Base-by-base conservation (phyloP, 2,113 vertebrate genomes). In the Cyprinodon variegatus region DNA sequence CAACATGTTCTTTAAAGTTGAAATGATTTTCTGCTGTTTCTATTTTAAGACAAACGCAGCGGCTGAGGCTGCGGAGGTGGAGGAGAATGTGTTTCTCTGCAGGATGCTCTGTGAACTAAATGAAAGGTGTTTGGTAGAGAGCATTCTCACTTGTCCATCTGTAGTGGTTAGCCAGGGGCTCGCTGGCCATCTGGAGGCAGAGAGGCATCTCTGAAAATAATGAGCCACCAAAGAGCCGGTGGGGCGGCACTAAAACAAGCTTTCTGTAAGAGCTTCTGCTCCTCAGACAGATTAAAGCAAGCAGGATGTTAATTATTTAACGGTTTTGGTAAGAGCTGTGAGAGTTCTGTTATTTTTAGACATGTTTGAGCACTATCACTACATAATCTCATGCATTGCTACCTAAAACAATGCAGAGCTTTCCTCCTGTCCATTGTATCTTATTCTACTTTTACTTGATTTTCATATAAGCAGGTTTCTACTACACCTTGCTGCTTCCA, bases 151-250 rank as follows among this genome's bases (percentile, higher is more conserved):
- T 50, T 20, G 0, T 77, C 85, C 79, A 75, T 87, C 79, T 84
- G 79, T 68, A 22, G n/a, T 22, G 22, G 68, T 73, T 68, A 22
- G 81, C 78, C 43, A 14, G 63, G 60, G 75, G 78, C 75, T 74
- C 71, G 7, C 8, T 12, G 12, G 61, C 82, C 79, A 82, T 82
- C 85, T 87, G 85, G 85, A 74, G 6, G 22, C 65, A 59, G 70
- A 6, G 65, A 60, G 59, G 68, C 73, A 62, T 22, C 36, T 62
- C 43, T 53, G 67, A 50, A 68, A 62, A 68, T 14, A 61, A 71
- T 36, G 22, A 60, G 65, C 22, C 68, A 60, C 64, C 45, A 68
- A 68, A 53, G 37, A 50, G 11, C 40, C 4, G 11, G 5, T 7
- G 69, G 22, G 7, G 0, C n/a, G 41, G 22, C 15, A 2, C 50